phyloP scores from a whole-genome alignment of 2,888 invertebrate species.

The Leptogaster cylindrica region DNA sequence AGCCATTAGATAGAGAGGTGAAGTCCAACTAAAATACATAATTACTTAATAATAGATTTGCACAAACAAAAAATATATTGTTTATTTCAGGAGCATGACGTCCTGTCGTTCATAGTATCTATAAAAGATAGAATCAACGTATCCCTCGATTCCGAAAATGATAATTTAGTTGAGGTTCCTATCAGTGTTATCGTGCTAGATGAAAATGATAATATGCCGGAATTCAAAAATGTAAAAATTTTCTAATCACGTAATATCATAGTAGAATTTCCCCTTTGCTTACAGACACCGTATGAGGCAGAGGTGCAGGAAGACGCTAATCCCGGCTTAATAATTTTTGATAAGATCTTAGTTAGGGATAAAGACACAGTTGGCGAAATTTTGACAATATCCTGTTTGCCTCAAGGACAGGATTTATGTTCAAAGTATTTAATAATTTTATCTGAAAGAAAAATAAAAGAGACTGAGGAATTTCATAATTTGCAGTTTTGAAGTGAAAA shows the following conservation, averaged over 20 bases:
- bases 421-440: conserved; percentile 53
- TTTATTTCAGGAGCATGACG: conserved; percentile 73
- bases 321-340: conserved; percentile 74
- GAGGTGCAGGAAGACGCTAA: conserved; percentile 78
- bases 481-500: conserved; percentile 56
- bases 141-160: conserved; percentile 66
- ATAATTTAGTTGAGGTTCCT: conserved; percentile 77
- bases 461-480: too few species aligned
- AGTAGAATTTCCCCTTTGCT: conserved; percentile 52
- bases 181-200: conserved; percentile 85
- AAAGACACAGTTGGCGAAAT: conserved; percentile 81
- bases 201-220: conserved; percentile 87
- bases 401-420: conserved; percentile 61
- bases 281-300: conserved; percentile 80
- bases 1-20: conserved; percentile 84
- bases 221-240: conserved; percentile 73
- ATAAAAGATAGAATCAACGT: conserved; percentile 76
- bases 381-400: conserved; percentile 73
- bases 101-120: conserved; percentile 79
- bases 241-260: not conserved
- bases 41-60: not conserved
- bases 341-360: conserved; percentile 77
- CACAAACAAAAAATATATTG: conserved; percentile 1
- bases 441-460: conserved; percentile 35
- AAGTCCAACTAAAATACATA: conserved; percentile 41